These are phyloP conservation scores for Oceanodroma leucorhoa DNA, from an alignment of 2,797 vertebrate species.

Conservation along the genomic window DNA sequence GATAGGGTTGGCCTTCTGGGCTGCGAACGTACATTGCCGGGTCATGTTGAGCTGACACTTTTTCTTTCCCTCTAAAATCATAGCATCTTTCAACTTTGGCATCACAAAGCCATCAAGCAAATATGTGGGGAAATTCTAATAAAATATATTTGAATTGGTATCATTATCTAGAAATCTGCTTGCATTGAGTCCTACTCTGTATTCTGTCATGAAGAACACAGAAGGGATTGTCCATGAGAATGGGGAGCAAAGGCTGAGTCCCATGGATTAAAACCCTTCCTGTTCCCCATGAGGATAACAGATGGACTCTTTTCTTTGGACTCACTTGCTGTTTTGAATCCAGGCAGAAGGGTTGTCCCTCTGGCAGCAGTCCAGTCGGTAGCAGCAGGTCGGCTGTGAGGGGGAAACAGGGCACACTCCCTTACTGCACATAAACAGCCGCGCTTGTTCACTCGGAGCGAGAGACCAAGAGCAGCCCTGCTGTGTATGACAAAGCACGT, in stretches of 20 bases:
- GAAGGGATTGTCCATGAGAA: not conserved
- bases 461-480: not conserved
- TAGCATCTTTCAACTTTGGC: not conserved
- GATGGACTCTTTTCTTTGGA: not conserved
- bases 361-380: not conserved
- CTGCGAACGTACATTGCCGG: no score
- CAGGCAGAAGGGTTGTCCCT: not conserved
- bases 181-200: not conserved
- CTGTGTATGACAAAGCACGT: not conserved
- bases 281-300: not conserved
- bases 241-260: not conserved
- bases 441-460: accelerated
- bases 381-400: not conserved
- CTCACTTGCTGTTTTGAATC: not conserved
- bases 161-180: not conserved
- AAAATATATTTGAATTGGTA: not conserved
- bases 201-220: not conserved
- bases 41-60: no score
- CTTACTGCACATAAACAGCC: not conserved
- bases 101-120: not conserved
- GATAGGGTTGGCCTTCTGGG: no score
- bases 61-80: not conserved
- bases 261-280: not conserved
- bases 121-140: not conserved
- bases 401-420: not conserved